Evolutionary conservation across 2,888 invertebrate genomes (phyloP), one percentile per base, ranked within the genome.

Genomic region (Orchestes rusci): DNA sequence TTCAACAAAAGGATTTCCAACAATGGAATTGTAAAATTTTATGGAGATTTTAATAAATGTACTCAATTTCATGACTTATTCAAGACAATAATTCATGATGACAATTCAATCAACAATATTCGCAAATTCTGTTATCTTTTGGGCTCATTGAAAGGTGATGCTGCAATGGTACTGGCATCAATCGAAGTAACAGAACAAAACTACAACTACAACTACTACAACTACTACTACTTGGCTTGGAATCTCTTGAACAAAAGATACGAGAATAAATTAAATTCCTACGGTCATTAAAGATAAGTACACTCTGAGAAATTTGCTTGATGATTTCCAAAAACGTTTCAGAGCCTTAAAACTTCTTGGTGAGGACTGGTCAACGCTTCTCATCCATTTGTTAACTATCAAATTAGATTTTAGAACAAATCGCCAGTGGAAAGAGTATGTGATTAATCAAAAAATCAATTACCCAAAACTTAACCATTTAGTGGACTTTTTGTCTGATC

Each of bases 111-210:
- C 13, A 15, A 35, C 16, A 17, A 43, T 15, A 43, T 52, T 28
- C 47, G 53, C 41, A 52, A 48, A 23, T 55, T 53, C 23, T 43
- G 48, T 35, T 54, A 55, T 34, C 29, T 53, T 4, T 17, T 47
- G 15, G 43, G 41, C 2, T 35, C 33, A 35, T 16, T 54, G 5
- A 17, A 30, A 12, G 43, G 44, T 13, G 50, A 39, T 7, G 51
- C 53, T 2, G 18, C 33, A 16, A 30, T 52, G 16, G 37, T 53
- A 1, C 45, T 52, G 30, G 28, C 43, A 1, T 31, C 48, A 3
- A 16, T 53, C 7, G 43, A 52, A 17, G 28, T 52, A n/a, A 43
- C 48, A 13, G 44, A 44, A n/a, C 16, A 16, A 10, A 55, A 55
- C 42, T 54, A 54, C 30, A n/a, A 16, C 18, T n/a, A n/a, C n/a